phyloP scores from a whole-genome alignment of 2,113 vertebrate genomes.

The Todiramphus saurophagus region DNA sequence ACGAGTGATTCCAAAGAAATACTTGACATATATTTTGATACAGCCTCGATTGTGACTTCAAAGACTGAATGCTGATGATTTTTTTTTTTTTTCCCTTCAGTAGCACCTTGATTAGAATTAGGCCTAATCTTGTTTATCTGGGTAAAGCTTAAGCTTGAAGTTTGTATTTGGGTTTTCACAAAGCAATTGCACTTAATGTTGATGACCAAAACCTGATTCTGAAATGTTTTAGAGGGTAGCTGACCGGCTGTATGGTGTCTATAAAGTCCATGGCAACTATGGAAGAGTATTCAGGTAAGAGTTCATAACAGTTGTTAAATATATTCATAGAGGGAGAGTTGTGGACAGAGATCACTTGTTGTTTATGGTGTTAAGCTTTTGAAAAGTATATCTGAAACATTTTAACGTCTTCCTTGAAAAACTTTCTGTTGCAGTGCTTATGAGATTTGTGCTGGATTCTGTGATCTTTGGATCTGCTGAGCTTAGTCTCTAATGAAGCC shows the following conservation, averaged over 20 bases:
- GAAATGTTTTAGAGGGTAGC: conserved; percentile 86
- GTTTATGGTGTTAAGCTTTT: neutral
- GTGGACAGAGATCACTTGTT: neutral
- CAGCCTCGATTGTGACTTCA: neutral
- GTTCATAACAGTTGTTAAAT: neutral
- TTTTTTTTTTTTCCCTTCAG: neutral
- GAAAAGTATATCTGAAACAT: neutral
- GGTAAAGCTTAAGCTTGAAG: neutral
- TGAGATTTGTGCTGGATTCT: neutral
- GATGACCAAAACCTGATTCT: conserved; percentile 28
- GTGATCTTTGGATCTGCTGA: neutral
- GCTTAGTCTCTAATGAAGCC: neutral
- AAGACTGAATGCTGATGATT: neutral
- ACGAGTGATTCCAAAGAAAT: neutral
- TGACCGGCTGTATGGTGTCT: conserved; percentile 94
- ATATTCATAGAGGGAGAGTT: neutral
- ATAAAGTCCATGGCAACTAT: conserved; percentile 97
- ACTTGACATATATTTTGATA: neutral
- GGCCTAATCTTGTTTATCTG: neutral
- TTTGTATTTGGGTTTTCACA: neutral
- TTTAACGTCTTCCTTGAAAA: neutral
- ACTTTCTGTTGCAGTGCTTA: neutral
- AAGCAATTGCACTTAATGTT: neutral
- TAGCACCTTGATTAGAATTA: neutral
- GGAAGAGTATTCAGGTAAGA: conserved; percentile 95